Conservation (phyloP, 1,140 invertebrate genomes). For the Drosophila varians region DNA sequence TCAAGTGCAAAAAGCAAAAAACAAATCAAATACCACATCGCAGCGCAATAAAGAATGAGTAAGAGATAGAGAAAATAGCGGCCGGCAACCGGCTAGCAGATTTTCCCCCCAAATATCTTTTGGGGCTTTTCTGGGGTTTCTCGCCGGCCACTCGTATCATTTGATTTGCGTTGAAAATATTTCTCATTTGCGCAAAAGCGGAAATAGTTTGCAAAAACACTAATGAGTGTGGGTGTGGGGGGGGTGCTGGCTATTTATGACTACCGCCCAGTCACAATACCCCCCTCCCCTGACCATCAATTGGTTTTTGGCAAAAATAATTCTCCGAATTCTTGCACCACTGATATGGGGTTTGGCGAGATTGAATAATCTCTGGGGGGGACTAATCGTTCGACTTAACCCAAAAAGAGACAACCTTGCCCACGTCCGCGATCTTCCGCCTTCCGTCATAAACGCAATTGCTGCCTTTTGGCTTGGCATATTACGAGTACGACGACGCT, state of each 20-base stretch:
- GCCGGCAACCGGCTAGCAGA: conserved; percentile 60
- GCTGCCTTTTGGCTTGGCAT: neutral
- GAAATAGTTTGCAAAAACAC: conserved; percentile 68
- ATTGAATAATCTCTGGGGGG: conserved; percentile 23
- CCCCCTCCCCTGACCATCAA: conserved; percentile 31
- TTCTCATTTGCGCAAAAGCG: conserved; percentile 64
- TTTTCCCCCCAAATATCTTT: neutral
- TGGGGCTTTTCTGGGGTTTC: neutral
- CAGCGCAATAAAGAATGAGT: conserved; percentile 36
- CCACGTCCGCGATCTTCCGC: conserved; percentile 13
- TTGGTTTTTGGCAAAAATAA: conserved; percentile 29
- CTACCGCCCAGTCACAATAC: neutral
- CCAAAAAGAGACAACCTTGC: too few species aligned
- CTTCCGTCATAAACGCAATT: conserved; percentile 46
- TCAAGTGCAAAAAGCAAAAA: conserved; percentile 6
- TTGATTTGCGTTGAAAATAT: conserved; percentile 34
- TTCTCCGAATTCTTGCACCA: conserved; percentile 11
- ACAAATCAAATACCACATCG: neutral
- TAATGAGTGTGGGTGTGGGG: conserved; percentile 6
- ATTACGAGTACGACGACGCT: conserved; percentile 8
- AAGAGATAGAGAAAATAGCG: conserved; percentile 4
- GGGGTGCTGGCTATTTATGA: conserved; percentile 31
- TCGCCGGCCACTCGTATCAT: neutral
- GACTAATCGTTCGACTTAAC: conserved; percentile 12
- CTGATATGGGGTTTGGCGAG: neutral